Base-by-base conservation (phyloP, 2,888 invertebrate genomes). In the Polylopha cassiicola region DNA sequence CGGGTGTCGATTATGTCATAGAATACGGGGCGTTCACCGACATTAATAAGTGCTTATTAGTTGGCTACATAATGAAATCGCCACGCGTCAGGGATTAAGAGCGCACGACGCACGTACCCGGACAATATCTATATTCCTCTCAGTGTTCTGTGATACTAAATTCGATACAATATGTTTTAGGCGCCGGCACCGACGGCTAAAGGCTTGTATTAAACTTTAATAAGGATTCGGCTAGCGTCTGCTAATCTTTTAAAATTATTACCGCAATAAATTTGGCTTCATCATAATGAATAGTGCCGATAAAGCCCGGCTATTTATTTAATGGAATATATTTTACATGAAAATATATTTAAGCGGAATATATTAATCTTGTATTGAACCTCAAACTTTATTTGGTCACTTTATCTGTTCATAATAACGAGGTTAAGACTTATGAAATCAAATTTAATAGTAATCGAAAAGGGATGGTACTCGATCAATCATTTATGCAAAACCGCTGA, bases 1-100 rank as follows among this genome's bases (percentile, higher is more conserved):
- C 61, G 60, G 63, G 69, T 73, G 71, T 72, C 75, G 71, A 74
- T 77, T 74, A 74, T 68, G 65, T 64, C 67, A 61, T 59, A 44
- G 52, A 30, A 54, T 47, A 61, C 51, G 55, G 56, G 54, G 56
- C 61, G 61, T 63, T 65, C 60, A 66, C 53, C 51, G 34, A 65
- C 61, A 75, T 78, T 81, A 81, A 75, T 79, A 77, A 64, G 67
- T 72, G 58, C 77, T 76, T 76, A 84, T 80, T 81, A 74, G 74
- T 69, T 61, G 73, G 73, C 51, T 53, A 51, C 60, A 59, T 75
- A 79, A 82, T 79, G 81, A 82, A 77, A 77, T 55, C 46, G 81
- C 52, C 85, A 70, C 85, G 85, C 76, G 85, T 50, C 48, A 29
- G 20, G 78, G 82, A 78, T 85, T 80, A 79, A 34, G 48, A 54